Evolutionary conservation across 2,888 invertebrate species (phyloP).

Genomic region (Dioctria linearis): DNA sequence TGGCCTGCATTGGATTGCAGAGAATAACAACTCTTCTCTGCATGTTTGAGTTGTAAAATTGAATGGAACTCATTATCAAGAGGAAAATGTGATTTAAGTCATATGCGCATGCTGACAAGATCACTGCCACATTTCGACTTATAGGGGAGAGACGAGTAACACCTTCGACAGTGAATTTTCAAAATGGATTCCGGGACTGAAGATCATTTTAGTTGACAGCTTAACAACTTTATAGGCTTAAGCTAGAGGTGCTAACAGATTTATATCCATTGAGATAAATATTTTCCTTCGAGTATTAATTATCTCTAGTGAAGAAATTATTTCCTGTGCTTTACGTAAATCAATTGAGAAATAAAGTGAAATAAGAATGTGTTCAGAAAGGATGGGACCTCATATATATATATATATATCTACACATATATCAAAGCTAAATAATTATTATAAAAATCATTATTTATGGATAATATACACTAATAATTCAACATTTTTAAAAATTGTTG

Average conservation of each 20-base stretch:
- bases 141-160: conserved; percentile 31
- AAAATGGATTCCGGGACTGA: conserved; percentile 39
- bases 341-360: neutral
- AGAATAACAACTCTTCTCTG: conserved; percentile 11
- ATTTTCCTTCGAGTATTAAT: conserved; percentile 38
- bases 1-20: conserved; percentile 29
- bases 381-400: no score
- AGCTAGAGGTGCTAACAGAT: conserved; percentile 50
- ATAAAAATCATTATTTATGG: no score
- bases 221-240: conserved; percentile 52
- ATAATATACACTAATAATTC: no score
- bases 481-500: no score
- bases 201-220: conserved; percentile 50
- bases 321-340: conserved; percentile 20
- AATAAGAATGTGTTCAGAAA: no score
- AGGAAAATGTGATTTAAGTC: conserved; percentile 21
- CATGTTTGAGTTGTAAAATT: neutral
- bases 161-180: conserved; percentile 40
- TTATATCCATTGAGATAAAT: conserved; percentile 40
- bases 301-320: conserved; percentile 33
- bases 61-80: neutral
- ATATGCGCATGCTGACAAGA: conserved; percentile 33
- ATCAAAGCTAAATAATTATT: no score
- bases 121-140: neutral
- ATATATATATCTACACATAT: no score